Conservation (phyloP, 2,888 invertebrate genomes). For the Drosophila planitibia region DNA sequence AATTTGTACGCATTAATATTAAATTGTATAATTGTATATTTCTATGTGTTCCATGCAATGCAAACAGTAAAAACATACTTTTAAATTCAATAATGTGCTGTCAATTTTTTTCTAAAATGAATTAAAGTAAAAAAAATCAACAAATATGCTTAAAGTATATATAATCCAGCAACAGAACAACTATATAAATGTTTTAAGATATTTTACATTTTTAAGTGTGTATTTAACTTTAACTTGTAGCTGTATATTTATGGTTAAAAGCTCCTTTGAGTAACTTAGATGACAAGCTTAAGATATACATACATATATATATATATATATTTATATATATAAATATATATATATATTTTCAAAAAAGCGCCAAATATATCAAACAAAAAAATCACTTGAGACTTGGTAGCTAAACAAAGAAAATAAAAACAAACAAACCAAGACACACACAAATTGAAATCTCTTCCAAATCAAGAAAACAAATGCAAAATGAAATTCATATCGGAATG, state of each 20-base stretch:
- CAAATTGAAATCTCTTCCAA: slow-evolving; percentile 72
- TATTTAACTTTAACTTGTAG: slow-evolving; percentile 26
- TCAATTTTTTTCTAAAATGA: slow-evolving; percentile 55
- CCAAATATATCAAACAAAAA: slow-evolving; percentile 27
- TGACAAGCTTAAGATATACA: slow-evolving; percentile 19
- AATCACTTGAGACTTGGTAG: slow-evolving; percentile 29
- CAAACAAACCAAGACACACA: slow-evolving; percentile 7
- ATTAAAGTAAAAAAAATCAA: slow-evolving; percentile 2
- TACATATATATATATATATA: slow-evolving; percentile 7
- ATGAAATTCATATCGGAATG: slow-evolving; percentile 81
- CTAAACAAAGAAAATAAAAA: slow-evolving; percentile 8
- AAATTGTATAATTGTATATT: slow-evolving; percentile 31
- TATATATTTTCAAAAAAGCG: slow-evolving; percentile 35
- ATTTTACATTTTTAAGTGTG: slow-evolving; percentile 40
- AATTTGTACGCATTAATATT: slow-evolving; percentile 16
- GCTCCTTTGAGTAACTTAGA: slow-evolving; percentile 54
- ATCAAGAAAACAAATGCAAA: slow-evolving; percentile 43
- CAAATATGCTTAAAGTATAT: slow-evolving; percentile 31
- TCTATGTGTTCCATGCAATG: slow-evolving; percentile 62
- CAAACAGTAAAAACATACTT: slow-evolving; percentile 18
- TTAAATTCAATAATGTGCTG: slow-evolving; percentile 62
- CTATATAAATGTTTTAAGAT: slow-evolving; percentile 46
- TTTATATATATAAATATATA: slow-evolving; percentile 16
- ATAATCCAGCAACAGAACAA: slow-evolving; percentile 18
- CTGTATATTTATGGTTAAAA: slow-evolving; percentile 42